These are phyloP conservation scores for Branchinecta lynchi DNA, from an alignment of 1,140 invertebrate genomes.

Conservation along the genomic window DNA sequence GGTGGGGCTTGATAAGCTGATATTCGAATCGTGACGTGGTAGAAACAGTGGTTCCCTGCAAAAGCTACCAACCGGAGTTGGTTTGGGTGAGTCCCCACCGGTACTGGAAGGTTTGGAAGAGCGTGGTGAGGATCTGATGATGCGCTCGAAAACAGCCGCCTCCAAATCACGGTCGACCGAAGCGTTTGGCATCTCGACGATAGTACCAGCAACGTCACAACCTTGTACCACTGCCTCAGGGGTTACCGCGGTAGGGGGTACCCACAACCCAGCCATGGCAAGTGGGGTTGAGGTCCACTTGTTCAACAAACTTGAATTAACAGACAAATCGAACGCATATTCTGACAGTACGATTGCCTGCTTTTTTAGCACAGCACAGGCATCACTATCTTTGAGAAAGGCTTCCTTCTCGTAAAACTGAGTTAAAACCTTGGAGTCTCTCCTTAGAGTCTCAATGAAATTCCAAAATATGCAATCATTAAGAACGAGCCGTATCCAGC, in stretches of 20 bases:
- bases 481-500: constrained; percentile 71
- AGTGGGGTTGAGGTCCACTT: constrained; percentile 71
- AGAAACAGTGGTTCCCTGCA: neutral
- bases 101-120: constrained; percentile 27
- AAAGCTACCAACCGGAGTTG: neutral
- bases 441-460: constrained; percentile 58
- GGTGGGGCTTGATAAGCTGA: neutral
- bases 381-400: constrained; percentile 58
- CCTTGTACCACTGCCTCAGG: constrained; percentile 39
- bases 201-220: constrained; percentile 49
- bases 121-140: constrained; percentile 20
- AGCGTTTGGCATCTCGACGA: constrained; percentile 28
- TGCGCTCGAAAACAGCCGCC: neutral
- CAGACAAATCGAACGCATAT: constrained; percentile 39
- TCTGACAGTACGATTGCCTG: constrained; percentile 60
- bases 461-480: constrained; percentile 75
- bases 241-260: constrained; percentile 45
- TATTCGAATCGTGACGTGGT: too few relatives aligned
- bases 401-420: constrained; percentile 62
- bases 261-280: constrained; percentile 65
- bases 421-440: constrained; percentile 50
- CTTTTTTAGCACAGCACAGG: constrained; percentile 54
- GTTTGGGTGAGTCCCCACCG: constrained; percentile 28
- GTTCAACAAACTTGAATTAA: constrained; percentile 75
- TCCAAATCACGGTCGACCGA: neutral